Conservation (phyloP, 2,888 invertebrate species). For the Drosophila hamatofila region DNA sequence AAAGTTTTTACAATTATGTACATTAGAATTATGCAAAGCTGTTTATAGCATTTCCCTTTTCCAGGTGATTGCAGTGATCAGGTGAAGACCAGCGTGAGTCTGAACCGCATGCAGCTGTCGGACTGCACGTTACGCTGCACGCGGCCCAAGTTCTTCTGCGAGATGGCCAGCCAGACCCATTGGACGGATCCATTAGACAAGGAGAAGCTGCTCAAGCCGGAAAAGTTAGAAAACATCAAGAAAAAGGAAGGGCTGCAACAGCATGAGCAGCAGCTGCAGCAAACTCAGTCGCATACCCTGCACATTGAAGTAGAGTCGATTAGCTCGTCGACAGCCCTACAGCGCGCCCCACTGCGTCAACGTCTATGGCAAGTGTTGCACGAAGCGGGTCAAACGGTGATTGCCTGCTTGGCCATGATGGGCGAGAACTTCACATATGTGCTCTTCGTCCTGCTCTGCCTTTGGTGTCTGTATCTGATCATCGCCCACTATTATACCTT, state of each 20-base stretch:
- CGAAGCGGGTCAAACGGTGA: conserved; percentile 52
- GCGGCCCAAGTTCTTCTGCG: conserved; percentile 34
- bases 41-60: background rate
- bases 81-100: conserved; percentile 34
- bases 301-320: conserved; percentile 73
- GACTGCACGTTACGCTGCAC: conserved; percentile 40
- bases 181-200: background rate
- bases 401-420: conserved; percentile 61
- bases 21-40: background rate
- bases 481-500: conserved; percentile 55
- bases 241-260: background rate
- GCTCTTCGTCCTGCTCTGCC: conserved; percentile 60
- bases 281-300: conserved; percentile 56
- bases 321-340: conserved; percentile 57
- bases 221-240: background rate
- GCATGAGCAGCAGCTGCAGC: background rate
- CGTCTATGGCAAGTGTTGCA: conserved; percentile 65
- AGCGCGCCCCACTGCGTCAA: conserved; percentile 56
- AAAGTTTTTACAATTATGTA: background rate
- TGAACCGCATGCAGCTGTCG: conserved; percentile 41
- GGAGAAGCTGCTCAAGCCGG: background rate
- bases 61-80: conserved; percentile 26
- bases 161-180: conserved; percentile 53
- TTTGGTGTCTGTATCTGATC: conserved; percentile 67
- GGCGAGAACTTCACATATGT: conserved; percentile 67